Conservation (phyloP, 2,888 invertebrate genomes). For the Biston stratarius region DNA sequence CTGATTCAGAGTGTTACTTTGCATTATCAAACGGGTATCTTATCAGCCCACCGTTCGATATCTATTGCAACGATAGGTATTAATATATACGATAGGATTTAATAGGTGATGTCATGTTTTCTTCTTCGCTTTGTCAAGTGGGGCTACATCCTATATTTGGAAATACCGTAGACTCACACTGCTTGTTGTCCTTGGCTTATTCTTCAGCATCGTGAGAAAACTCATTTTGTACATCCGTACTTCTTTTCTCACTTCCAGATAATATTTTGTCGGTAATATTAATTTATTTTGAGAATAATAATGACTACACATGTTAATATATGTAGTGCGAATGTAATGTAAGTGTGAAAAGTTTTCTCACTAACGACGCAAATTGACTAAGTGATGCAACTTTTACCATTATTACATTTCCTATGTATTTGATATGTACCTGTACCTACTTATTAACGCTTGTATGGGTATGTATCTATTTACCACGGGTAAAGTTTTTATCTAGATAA, state of each 20-base stretch:
- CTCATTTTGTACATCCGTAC: neutral
- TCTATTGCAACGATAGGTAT: conserved; percentile 30
- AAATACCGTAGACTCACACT: conserved; percentile 17
- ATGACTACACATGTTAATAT: no score
- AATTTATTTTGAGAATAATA: no score
- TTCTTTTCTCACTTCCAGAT: neutral
- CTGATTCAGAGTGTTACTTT: conserved; percentile 24
- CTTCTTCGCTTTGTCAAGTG: conserved; percentile 8
- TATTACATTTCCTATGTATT: no score
- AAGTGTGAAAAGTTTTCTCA: no score
- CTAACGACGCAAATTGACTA: no score
- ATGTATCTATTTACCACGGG: no score
- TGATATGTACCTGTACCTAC: no score
- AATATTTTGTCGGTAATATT: neutral
- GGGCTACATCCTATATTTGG: conserved; percentile 6
- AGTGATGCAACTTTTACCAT: no score
- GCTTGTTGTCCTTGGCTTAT: neutral
- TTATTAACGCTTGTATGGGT: no score
- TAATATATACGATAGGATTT: no score
- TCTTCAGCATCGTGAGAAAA: neutral
- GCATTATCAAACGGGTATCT: conserved; percentile 26
- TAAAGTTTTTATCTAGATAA: no score
- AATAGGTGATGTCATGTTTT: conserved; percentile 32
- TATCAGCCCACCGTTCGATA: conserved; percentile 29
- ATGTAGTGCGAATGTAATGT: no score